Evolutionary conservation across 53 echinoderm and acorn worm genomes (phyloP), one percentile per base, ranked within the genome.

Genomic region (Temnopleurus reevesii): DNA sequence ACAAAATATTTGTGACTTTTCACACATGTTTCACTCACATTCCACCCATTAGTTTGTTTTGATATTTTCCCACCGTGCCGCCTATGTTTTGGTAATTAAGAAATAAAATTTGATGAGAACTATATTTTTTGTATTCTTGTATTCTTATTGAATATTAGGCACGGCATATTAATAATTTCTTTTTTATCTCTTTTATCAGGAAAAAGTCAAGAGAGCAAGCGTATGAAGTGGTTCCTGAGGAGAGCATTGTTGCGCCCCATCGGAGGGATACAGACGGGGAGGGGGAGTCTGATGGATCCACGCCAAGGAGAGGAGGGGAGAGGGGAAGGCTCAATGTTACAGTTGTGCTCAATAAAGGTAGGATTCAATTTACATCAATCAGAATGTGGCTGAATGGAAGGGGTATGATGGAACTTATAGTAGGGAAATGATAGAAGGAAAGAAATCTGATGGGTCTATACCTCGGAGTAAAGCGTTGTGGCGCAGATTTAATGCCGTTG

Each of bases 281-380:
- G 19, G 61, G 86, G 8, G 86, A 85, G 46, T 19, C 29, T 8
- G 85, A 85, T 21, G 46, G 61, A 9, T 41, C 61, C 1, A 76
- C 94, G 89, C 38, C 92, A 76, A 76, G 90, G 93, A 90, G 94
- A 93, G 92, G 90, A 55, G 89, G 86, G 13, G 77, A 44, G 24
- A 55, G 76, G 46, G 61, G 91, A 15, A 58, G 89, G 12, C 58
- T 91, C 25, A 76, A 41, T 10, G 45, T 91, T 17, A 87, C 84
- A 18, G 80, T 91, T 8, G 79, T 88, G 15, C 91, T 91, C 53
- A 91, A 77, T 59, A 91, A 91, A 91, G 91, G 91, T 91, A 46
- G 34, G 31, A 4, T 33, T 25, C 7, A 36, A 71, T 58, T 2
- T 8, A n/a, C 0, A 58, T 57, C 8, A 4, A 57, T 26, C 8